Evolutionary conservation across 2,888 invertebrate species (phyloP), one percentile per base, ranked within the genome.

Genomic region (Flabesymbios commensalis): DNA sequence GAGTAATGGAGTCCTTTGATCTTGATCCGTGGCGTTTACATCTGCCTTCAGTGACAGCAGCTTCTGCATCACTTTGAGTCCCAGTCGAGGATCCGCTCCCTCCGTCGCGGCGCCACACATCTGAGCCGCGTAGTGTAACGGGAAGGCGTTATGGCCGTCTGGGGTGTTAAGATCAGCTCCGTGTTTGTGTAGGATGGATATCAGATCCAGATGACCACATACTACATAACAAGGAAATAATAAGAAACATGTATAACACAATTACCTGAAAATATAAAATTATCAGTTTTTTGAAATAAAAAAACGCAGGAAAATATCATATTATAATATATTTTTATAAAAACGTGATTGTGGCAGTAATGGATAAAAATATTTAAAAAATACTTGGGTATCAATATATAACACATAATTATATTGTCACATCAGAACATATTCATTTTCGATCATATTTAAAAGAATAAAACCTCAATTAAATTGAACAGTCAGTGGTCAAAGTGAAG

Each of bases 111-210:
- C 55, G 14, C 77, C 94, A 78, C 94, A 94, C 89, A 97, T 94
- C 84, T 98, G 96, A 17, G 97, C 95, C 0, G 97, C 96, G 83
- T 98, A 97, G 83, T 98, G 98, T 58, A 98, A 85, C 0, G 97
- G 96, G 75, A 91, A 94, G 19, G 97, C 97, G 24, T 95, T 94
- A 80, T 95, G 93, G 69, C 92, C 90, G 83, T 99, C 98, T 0
- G 94, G 89, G 0, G 90, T 90, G 17, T 92, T 90, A 5, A 94
- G 89, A 73, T 91, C 90, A 0, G 94, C 95, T 3, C 94, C 94
- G 1, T 76, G 88, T 2, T 90, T 89, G 72, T 95, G 84, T 48
- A 97, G 89, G 1, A 93, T 87, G 43, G 94, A 88, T 66, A 96
- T 84, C 22, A 94, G 91, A 0, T 93, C 93, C 51, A 92, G 88